These are phyloP conservation scores for Centropus bengalensis DNA, from an alignment of 2,113 vertebrate genomes.

Conservation along the genomic window DNA sequence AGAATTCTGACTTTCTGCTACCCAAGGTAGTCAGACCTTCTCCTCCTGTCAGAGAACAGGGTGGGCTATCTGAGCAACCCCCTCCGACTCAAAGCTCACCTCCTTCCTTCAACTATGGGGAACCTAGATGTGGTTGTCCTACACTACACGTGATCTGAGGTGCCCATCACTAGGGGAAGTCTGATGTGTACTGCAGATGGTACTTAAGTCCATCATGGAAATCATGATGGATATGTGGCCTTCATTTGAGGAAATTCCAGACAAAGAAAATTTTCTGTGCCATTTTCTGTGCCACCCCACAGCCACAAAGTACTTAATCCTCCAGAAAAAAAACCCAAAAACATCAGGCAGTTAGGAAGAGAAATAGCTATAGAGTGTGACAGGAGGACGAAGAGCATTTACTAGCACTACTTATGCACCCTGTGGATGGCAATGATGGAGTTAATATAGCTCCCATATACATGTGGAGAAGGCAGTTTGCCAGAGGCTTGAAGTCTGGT, in stretches of 20 bases:
- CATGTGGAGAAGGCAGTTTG: conserved; percentile 1
- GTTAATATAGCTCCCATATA: background rate
- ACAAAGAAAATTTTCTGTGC: rapidly evolving
- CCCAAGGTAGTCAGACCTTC: background rate
- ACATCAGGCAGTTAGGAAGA: background rate
- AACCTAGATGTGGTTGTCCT: background rate
- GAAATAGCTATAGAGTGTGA: rapidly evolving
- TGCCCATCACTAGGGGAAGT: background rate
- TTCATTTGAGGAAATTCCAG: background rate
- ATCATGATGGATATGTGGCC: background rate
- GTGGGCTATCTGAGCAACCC: background rate
- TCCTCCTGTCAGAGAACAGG: background rate
- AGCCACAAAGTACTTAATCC: background rate
- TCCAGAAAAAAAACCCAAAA: background rate
- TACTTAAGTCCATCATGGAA: background rate
- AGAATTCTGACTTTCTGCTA: background rate
- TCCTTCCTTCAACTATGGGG: background rate
- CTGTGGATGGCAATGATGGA: background rate
- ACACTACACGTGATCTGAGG: background rate
- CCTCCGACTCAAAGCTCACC: background rate
- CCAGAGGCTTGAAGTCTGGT: conserved; percentile 35
- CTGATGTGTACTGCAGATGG: background rate
- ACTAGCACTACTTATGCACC: background rate
- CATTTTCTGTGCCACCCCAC: rapidly evolving
- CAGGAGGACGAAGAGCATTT: background rate